Percentiles rank a stretch among this genome's conserved stretches.
These are phyloP conservation scores for Xenops minutus DNA, from an alignment of 2,797 vertebrate genomes.

Conservation along the genomic window DNA sequence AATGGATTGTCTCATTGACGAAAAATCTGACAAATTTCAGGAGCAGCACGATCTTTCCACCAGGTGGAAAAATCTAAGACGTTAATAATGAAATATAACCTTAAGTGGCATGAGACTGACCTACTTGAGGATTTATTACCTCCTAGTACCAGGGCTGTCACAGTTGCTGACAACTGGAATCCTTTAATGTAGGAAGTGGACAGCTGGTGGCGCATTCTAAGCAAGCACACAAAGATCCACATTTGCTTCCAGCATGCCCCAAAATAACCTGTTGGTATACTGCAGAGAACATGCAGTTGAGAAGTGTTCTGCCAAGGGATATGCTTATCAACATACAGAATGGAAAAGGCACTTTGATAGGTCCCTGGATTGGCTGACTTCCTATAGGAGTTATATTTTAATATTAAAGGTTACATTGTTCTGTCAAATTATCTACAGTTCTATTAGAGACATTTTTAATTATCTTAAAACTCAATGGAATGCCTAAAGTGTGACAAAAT, in stretches of 20 bases:
- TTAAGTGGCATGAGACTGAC: background rate
- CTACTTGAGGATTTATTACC: background rate
- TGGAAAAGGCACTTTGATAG: background rate
- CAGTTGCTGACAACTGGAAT: conserved; percentile 3
- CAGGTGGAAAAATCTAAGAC: background rate
- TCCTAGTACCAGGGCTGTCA: background rate
- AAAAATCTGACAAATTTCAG: background rate
- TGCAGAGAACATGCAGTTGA: background rate
- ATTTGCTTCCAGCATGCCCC: background rate
- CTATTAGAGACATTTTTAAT: background rate
- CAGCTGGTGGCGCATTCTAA: background rate
- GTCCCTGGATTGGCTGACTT: background rate
- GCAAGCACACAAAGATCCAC: background rate
- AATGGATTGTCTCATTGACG: accelerated
- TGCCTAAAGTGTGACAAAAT: background rate
- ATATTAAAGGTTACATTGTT: background rate
- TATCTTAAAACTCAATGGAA: background rate
- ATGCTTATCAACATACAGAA: background rate
- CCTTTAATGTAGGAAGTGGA: background rate
- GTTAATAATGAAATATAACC: background rate
- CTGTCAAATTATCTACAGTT: background rate
- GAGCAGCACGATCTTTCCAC: background rate
- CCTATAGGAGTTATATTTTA: background rate
- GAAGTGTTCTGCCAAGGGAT: background rate
- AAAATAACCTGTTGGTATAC: background rate